Evolutionary conservation across 2,888 invertebrate genomes (phyloP).

Genomic region (Julus scanicus): DNA sequence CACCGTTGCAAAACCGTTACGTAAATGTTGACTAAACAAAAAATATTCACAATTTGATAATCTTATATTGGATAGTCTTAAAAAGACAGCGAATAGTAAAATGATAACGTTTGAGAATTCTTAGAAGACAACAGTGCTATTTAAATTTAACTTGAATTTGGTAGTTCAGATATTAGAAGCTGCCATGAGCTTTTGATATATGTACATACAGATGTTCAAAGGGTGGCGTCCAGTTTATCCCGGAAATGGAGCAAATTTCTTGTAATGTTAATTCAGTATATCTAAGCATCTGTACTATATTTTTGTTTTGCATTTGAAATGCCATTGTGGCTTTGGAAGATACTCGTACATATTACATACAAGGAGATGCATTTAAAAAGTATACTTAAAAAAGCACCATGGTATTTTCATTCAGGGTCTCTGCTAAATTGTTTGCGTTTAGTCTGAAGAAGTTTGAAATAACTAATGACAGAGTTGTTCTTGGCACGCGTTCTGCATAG

Average conservation of each 20-base stretch:
- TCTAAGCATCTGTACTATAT: slow-evolving; percentile 15
- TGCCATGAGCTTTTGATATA: neutral
- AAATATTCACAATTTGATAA: too few species aligned
- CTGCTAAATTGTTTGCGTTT: slow-evolving; percentile 37
- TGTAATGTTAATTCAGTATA: neutral
- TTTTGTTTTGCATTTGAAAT: slow-evolving; percentile 20
- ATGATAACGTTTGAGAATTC: too few species aligned
- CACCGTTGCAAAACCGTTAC: neutral
- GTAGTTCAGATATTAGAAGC: too few species aligned
- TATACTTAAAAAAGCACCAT: neutral
- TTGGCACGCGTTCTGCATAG: neutral
- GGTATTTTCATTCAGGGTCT: neutral
- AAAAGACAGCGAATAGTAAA: too few species aligned
- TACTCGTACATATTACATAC: neutral
- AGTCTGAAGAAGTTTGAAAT: neutral
- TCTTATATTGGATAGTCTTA: too few species aligned
- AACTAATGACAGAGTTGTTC: neutral
- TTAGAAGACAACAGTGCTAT: too few species aligned
- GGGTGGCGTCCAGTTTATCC: neutral
- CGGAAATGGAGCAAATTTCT: slow-evolving; percentile 1
- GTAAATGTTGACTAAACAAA: neutral
- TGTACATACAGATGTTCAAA: neutral
- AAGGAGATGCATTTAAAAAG: neutral
- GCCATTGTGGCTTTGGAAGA: neutral
- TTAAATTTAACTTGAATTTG: too few species aligned